Evolutionary conservation across 2,797 vertebrate species (phyloP), one percentile per base, ranked within the genome.

Genomic region (Pangasius djambal): DNA sequence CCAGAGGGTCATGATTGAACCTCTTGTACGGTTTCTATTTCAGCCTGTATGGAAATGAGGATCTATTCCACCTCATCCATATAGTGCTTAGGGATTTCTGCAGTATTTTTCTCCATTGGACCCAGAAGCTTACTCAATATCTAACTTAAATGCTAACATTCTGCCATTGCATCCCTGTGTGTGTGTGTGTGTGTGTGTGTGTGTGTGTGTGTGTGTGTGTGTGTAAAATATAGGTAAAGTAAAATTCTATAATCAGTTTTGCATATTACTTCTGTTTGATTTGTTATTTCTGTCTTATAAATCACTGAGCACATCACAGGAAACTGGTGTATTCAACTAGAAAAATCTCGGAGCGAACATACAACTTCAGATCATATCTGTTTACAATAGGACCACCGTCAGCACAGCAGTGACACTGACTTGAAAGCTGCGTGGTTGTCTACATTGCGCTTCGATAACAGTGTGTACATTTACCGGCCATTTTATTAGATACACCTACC

Each of bases 31-130:
- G 44, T 87, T 50, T 86, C 72, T 65, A 31, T 86, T 86, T 79
- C 61, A 67, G 74, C 20, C 22, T 34, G 28, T 34, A 78, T 55
- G 37, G 86, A 87, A 79, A 79, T 52, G 67, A 87, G 48, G 52
- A 78, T 75, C 40, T 57, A 10, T 34, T 25, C n/a, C 20, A 52
- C 1, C 28, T 67, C 10, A 22, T 59, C 57, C 67, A 34, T 69
- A n/a, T 65, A n/a, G 55, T 55, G 55, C 55, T 55, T 15, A 55
- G 15, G 55, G 55, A 55, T 55, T 55, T 3, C 55, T 55, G 55
- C 12, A 15, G 52, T 55, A 55, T 15, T 55, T 55, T 18, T 55
- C 15, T 15, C 15, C 40, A 44, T 18, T 16, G 13, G 50, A 52
- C 40, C 40, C 40, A 52, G 50, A 10, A 52, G 50, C 50, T 52